A percentile compares a stretch with the other conserved stretches of the same genome.
Conservation (phyloP, 2,113 vertebrate species). For the Pollachius pollachius region DNA sequence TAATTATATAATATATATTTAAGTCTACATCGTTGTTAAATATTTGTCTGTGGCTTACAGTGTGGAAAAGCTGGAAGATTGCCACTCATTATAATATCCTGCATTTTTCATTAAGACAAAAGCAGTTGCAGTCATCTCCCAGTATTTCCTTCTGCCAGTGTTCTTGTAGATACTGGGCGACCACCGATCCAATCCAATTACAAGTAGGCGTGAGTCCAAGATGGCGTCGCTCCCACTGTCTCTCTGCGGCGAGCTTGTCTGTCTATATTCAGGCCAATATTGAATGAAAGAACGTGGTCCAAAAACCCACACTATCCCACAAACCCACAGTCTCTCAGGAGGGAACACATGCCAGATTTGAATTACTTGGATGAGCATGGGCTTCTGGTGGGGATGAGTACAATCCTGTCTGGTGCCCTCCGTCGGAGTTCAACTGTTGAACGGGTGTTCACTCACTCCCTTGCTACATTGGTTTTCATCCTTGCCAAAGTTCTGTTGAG, state of each 20-base stretch:
- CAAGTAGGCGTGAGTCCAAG: background rate
- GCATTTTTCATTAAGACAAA: no score
- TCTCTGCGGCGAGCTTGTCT: no score
- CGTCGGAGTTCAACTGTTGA: background rate
- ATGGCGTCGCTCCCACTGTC: background rate
- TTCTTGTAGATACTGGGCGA: no score
- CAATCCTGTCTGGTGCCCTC: no score
- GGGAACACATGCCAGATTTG: background rate
- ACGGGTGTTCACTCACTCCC: background rate
- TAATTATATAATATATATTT: no score
- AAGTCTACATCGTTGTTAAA: no score
- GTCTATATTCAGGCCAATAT: background rate
- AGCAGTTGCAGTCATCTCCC: background rate
- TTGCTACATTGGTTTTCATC: background rate
- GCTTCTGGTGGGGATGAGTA: background rate
- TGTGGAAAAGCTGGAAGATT: no score
- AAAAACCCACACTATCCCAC: background rate
- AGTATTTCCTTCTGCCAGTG: no score
- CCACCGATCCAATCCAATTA: no score
- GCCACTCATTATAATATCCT: no score
- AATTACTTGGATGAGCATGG: background rate
- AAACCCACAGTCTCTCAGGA: background rate
- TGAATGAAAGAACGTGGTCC: background rate
- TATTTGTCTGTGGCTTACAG: no score
- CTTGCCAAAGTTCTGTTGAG: background rate